Conservation (phyloP, 2,888 invertebrate genomes). For the Dryadula phaetusa region DNA sequence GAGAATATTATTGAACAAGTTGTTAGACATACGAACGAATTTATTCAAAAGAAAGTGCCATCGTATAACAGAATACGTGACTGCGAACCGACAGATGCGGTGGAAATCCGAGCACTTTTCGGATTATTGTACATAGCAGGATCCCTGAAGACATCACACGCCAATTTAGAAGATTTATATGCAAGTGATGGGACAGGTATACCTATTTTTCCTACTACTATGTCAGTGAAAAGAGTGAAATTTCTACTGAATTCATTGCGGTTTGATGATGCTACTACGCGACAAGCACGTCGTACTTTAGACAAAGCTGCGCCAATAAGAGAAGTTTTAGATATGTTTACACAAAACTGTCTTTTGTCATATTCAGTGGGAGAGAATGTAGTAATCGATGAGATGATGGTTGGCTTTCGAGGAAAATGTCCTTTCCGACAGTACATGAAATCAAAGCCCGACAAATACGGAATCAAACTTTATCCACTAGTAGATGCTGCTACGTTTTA, state of each 20-base stretch:
- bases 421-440: constrained; percentile 42
- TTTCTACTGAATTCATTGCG: constrained; percentile 45
- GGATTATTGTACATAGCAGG: background rate
- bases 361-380: constrained; percentile 45
- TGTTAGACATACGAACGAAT: background rate
- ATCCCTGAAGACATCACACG: background rate
- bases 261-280: constrained; percentile 45
- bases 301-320: constrained; percentile 50
- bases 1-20: background rate
- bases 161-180: constrained; percentile 1
- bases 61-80: constrained; percentile 1
- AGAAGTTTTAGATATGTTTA: too few species aligned
- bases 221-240: constrained; percentile 38
- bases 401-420: constrained; percentile 48
- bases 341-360: constrained; percentile 42
- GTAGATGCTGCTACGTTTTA: constrained; percentile 49
- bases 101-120: background rate
- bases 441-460: constrained; percentile 37
- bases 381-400: constrained; percentile 49
- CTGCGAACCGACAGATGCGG: background rate
- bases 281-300: constrained; percentile 42
- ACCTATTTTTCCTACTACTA: constrained; percentile 22
- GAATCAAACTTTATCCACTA: constrained; percentile 38
- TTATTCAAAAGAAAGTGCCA: background rate
- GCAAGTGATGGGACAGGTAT: background rate